Base-by-base conservation (phyloP, 2,113 vertebrate species). In the Notechis scutatus region DNA sequence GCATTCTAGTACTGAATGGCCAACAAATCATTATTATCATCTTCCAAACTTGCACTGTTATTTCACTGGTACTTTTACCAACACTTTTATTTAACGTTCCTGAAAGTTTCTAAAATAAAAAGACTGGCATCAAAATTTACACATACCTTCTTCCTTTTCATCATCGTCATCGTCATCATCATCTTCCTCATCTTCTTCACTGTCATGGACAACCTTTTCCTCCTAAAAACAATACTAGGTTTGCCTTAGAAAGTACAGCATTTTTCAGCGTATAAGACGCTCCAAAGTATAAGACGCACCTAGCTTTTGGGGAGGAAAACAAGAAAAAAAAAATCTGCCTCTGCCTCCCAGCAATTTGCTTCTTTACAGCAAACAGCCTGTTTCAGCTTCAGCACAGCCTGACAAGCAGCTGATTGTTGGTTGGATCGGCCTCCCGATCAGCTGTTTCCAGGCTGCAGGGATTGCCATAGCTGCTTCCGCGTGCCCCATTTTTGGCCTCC, bases 71-170 rank as follows among this genome's bases (percentile, higher is more conserved):
- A 56, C 3, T 10, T 87, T 52, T 7, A 47, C 24, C 26, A n/a
- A 24, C 47, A 12, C 42, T 86, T 59, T 42, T 26, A 52, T 50
- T 45, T 14, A 21, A 4, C 1, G 5, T 85, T 39, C 56, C 54
- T 10, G 11, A 85, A 1, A 15, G 1, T 47, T 61, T 29, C 29
- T 88, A 81, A 52, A 89, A 81, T 34, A 56, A 86, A 88, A 59
- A 47, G 47, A 55, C 26, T 89, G 14, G 15, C 54, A 61, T 61
- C 8, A 54, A 87, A 54, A 15, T 42, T n/a, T 7, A 34, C 2
- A 93, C 96, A 96, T 97, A 94, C 98, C 98, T 0, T 99, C 98
- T 18, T 98, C 98, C 0, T 98, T 98, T 12, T 99, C 98, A 0
- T 99, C 98, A 1, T 98, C 98, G 0, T 98, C 98, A 0, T 98